Evolutionary conservation across 1,140 invertebrate genomes (phyloP).

Genomic region (Forficula auricularia): DNA sequence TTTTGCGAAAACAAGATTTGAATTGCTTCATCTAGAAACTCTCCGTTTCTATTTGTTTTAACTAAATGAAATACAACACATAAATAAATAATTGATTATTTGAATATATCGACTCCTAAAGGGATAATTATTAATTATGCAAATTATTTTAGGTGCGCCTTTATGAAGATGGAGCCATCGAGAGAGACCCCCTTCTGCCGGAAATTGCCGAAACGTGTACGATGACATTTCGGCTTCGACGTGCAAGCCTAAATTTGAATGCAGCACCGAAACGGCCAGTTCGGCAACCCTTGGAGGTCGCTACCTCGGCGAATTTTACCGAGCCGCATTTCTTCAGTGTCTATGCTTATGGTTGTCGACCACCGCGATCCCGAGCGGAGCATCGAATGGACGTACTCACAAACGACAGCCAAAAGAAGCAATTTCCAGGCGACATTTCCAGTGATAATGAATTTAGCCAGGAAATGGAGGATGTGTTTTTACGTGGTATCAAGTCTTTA

Average conservation of each 20-base stretch:
- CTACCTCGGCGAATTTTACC: constrained; percentile 62
- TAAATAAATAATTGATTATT: no score
- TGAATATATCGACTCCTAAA: no score
- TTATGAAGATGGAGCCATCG: constrained; percentile 27
- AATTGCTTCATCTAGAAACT: no score
- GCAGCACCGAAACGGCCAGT: constrained; percentile 28
- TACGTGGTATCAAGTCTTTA: constrained; percentile 56
- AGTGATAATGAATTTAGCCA: constrained; percentile 4
- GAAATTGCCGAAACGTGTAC: constrained; percentile 39
- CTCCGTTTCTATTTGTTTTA: no score
- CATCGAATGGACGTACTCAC: constrained; percentile 24
- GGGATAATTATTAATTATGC: no score
- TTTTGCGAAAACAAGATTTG: no score
- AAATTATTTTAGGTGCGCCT: constrained; percentile 4
- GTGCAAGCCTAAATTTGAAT: constrained; percentile 55
- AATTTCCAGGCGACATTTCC: no score
- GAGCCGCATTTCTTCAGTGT: constrained; percentile 66
- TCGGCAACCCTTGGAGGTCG: constrained; percentile 37
- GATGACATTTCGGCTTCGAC: constrained; percentile 56
- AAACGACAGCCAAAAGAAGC: no score
- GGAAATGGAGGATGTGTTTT: constrained; percentile 68
- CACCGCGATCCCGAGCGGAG: constrained; percentile 20
- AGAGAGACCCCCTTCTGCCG: constrained; percentile 7
- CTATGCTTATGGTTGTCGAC: constrained; percentile 61
- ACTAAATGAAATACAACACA: no score